Evolutionary conservation across 2,888 invertebrate genomes (phyloP), one percentile per base, ranked within the genome.

Genomic region (Acanthosepion pharaonis): DNA sequence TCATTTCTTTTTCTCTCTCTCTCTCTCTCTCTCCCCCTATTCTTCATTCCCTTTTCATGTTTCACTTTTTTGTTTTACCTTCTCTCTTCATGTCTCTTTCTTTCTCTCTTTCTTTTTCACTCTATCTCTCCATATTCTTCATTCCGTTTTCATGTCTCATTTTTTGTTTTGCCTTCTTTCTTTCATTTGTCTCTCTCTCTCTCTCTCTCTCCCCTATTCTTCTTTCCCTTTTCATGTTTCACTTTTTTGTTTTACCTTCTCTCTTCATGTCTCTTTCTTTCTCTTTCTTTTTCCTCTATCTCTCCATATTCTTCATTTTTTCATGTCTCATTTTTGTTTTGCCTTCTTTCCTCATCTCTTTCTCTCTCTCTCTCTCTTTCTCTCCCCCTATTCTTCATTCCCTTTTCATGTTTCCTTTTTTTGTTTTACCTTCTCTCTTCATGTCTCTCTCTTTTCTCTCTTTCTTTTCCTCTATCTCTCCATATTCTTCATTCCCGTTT

Each of bases 1-100:
- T n/a, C n/a, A n/a, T n/a, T n/a, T n/a, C n/a, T n/a, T n/a, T n/a
- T n/a, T n/a, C n/a, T n/a, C n/a, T n/a, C n/a, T n/a, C n/a, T n/a
- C n/a, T n/a, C n/a, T n/a, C n/a, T 2, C 8, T 11, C n/a, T n/a
- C n/a, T 78, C n/a, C 8, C n/a, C 6, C 5, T 8, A 2, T n/a
- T 78, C n/a, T 2, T n/a, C 5, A 28, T 78, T 0, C n/a, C n/a
- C 28, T 1, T n/a, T 8, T 2, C 3, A 1, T 8, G 0, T 78
- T 5, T n/a, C 28, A 0, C 11, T 78, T 78, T 8, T 64, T 64
- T 0, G 33, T 33, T 33, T 33, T 1, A 33, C 33, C 33, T 33
- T 33, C 33, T 33, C 33, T 33, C 33, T 33, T 33, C 1, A 33
- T 33, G 1, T 33, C 33, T n/a, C n/a, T n/a, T n/a, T n/a, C n/a